Conservation (phyloP, 2,113 vertebrate species). For the Aplodontia rufa region DNA sequence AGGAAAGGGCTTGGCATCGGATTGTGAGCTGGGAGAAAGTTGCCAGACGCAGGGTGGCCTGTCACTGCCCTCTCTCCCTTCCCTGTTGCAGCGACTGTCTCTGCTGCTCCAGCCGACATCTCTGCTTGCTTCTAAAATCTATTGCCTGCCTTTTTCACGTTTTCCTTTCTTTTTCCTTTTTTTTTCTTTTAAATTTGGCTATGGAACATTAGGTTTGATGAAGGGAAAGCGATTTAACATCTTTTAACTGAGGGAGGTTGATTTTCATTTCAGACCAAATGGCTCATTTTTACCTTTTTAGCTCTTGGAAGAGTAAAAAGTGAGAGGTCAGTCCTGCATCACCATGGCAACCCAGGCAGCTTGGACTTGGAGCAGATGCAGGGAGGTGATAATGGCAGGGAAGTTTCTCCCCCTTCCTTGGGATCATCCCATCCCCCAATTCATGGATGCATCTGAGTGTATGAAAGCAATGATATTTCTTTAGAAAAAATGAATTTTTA, state of each 20-base stretch:
- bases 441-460: neutral
- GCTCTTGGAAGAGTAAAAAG: conserved; percentile 86
- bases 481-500: neutral
- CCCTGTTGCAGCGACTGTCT: accelerated
- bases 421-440: conserved; percentile 40
- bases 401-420: conserved; percentile 75
- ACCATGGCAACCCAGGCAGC: conserved; percentile 86
- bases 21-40: conserved; percentile 34
- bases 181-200: neutral
- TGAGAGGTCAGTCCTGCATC: conserved; percentile 87
- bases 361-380: conserved; percentile 81
- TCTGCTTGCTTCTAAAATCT: neutral
- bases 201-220: conserved; percentile 76
- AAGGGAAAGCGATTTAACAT: conserved; percentile 75
- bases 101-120: neutral
- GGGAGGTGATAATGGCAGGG: conserved; percentile 82
- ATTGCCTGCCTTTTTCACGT: neutral
- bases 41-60: neutral
- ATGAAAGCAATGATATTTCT: neutral
- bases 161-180: neutral
- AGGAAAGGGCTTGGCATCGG: accelerated
- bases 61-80: accelerated
- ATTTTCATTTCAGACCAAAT: conserved; percentile 86
- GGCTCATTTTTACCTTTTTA: conserved; percentile 86
- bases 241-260: conserved; percentile 81